Evolutionary conservation across 2,113 vertebrate genomes (phyloP).

Genomic region (Oreotragus oreotragus): DNA sequence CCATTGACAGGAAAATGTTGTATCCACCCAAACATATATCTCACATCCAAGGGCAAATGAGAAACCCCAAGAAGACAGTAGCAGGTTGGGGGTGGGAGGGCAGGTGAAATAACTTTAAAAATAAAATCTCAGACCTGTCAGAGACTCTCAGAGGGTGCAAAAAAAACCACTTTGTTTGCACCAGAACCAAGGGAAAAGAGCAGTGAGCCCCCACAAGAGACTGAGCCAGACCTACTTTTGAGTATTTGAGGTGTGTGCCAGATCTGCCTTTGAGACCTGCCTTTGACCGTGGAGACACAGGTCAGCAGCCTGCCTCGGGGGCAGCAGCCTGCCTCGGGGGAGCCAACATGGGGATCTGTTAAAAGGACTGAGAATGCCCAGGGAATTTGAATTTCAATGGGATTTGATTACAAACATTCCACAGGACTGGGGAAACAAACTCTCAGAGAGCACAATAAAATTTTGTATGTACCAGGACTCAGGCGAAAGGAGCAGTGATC

Average conservation of each 20-base stretch:
- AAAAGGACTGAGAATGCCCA: not conserved
- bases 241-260: not conserved
- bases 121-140: not conserved
- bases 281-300: not conserved
- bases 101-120: not conserved
- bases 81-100: rapidly evolving
- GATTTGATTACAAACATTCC: not conserved
- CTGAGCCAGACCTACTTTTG: not conserved
- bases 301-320: not conserved
- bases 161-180: not conserved
- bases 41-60: not conserved
- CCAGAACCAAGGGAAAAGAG: not conserved
- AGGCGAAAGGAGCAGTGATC: not conserved
- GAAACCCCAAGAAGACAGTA: not conserved
- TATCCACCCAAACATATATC: not conserved
- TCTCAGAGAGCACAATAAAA: not conserved
- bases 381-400: not conserved
- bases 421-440: not conserved
- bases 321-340: not conserved
- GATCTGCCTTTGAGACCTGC: not conserved
- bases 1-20: not conserved
- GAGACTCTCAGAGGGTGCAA: not conserved
- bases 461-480: not conserved
- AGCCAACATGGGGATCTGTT: not conserved
- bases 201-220: not conserved